phyloP scores from a whole-genome alignment of 23 tunicate species.

The Oikopleura dioica region DNA sequence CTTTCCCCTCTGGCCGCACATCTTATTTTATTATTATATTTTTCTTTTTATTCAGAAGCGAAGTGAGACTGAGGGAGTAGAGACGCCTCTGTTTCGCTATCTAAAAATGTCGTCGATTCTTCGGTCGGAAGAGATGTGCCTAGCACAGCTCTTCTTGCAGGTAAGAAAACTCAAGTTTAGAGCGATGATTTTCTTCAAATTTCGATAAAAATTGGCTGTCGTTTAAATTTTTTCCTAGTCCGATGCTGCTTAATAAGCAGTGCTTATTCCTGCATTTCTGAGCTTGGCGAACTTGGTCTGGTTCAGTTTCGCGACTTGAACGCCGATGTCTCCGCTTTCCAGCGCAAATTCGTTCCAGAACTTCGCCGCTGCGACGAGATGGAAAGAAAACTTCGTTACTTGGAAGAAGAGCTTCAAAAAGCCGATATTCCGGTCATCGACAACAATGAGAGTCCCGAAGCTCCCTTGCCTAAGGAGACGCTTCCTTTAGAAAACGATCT shows the following conservation, averaged over 20 bases:
- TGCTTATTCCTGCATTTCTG: constrained; percentile 77
- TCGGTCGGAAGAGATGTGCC: constrained; percentile 91
- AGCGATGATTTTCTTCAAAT: no score
- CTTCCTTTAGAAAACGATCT: constrained; percentile 40
- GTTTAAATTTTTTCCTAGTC: no score
- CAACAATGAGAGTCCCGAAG: constrained; percentile 56
- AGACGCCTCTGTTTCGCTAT: no score
- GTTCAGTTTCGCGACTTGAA: constrained; percentile 75
- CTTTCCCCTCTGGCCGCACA: no score
- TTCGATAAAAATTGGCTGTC: no score
- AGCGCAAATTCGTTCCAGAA: constrained; percentile 73
- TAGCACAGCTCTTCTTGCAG: constrained; percentile 71
- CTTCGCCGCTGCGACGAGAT: constrained; percentile 94
- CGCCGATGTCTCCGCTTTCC: constrained; percentile 70
- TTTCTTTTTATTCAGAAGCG: no score
- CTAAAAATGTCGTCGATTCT: constrained; percentile 54
- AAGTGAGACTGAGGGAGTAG: no score
- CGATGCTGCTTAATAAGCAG: no score
- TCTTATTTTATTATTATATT: no score
- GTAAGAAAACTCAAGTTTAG: no score
- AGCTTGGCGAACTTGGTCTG: constrained; percentile 84
- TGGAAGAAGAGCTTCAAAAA: not conserved
- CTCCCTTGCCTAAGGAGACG: constrained; percentile 73
- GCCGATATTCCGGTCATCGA: constrained; percentile 15
- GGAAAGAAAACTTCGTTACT: constrained; percentile 50